Conservation (phyloP, 2,888 invertebrate genomes). For the Pedicia rivosa region DNA sequence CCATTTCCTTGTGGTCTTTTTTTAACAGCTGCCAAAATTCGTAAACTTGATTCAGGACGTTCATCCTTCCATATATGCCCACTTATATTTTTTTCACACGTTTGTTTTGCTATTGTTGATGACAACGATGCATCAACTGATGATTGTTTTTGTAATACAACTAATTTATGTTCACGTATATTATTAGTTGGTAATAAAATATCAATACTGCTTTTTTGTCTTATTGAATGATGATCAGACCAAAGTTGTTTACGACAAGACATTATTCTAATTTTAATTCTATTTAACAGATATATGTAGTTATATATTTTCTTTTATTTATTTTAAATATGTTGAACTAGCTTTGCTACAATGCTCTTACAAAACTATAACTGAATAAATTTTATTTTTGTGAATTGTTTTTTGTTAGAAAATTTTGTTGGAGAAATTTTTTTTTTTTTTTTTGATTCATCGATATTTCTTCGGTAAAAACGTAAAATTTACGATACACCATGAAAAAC, state of each 20-base stretch:
- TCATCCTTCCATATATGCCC: neutral
- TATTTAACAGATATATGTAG: no score
- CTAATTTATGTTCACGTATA: constrained; percentile 4
- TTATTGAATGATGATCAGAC: constrained; percentile 11
- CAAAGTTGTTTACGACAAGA: constrained; percentile 10
- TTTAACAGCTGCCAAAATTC: neutral
- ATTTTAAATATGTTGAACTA: no score
- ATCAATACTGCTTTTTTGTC: constrained; percentile 12
- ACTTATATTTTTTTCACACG: neutral
- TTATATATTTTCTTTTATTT: no score
- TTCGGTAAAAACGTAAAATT: no score
- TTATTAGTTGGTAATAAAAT: neutral
- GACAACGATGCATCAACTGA: constrained; percentile 9
- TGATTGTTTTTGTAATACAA: constrained; percentile 11
- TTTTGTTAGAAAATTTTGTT: no score
- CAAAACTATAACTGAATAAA: no score
- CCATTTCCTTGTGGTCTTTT: neutral
- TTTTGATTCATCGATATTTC: no score
- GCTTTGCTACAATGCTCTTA: no score
- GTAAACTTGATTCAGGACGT: neutral
- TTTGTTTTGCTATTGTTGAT: neutral
- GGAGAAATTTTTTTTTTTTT: no score
- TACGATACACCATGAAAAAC: no score
- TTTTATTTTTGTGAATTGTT: no score
- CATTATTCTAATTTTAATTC: no score